phyloP scores from a whole-genome alignment of 2,113 vertebrate genomes.

The Oxygymnocypris stewartii region DNA sequence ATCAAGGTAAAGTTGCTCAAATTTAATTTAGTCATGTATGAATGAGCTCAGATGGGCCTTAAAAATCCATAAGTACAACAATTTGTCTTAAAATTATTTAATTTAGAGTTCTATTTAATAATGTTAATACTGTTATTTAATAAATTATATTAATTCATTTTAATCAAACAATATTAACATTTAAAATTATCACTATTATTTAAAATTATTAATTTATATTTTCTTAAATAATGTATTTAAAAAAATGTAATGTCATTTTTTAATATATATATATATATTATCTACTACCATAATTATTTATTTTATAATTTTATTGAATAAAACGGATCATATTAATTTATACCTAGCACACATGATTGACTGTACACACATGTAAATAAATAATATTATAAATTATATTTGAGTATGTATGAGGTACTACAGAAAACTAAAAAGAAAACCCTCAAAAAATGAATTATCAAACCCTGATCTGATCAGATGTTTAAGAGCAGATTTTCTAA shows the following conservation, averaged over 20 bases:
- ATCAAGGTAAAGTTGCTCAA: not conserved
- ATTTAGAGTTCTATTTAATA: not conserved
- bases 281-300: too few relatives aligned
- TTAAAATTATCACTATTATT: not conserved
- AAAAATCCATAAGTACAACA: not conserved
- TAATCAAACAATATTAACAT: not conserved
- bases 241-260: too few relatives aligned
- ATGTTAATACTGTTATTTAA: not conserved
- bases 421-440: not conserved
- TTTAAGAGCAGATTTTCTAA: not conserved
- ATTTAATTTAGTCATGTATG: not conserved
- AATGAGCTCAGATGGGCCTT: not conserved
- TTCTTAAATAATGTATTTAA: not conserved
- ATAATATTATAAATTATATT: not conserved
- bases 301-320: too few relatives aligned
- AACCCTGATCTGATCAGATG: not conserved
- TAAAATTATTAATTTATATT: not conserved
- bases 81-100: not conserved
- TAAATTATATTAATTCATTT: not conserved
- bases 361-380: not conserved
- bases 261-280: too few relatives aligned
- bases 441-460: not conserved
- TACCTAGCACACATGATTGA: not conserved
- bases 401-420: not conserved
- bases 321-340: not conserved